A percentile compares a stretch with the other conserved stretches of the same genome.
These are phyloP conservation scores for Drosophila quasianomalipes DNA, from an alignment of 2,888 invertebrate genomes.

Conservation along the genomic window DNA sequence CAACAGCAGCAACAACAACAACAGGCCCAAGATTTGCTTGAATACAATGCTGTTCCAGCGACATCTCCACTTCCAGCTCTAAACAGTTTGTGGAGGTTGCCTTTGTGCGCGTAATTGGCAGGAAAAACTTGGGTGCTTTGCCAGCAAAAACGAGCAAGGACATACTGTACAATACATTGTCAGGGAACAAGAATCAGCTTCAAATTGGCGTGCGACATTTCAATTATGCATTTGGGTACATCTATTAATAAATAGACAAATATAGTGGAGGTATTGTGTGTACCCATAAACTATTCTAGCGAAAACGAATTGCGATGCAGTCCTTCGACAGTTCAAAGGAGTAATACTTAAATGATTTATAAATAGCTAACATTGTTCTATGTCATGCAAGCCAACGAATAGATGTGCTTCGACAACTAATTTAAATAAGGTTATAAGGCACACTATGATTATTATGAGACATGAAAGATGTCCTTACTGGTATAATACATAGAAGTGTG, in stretches of 20 bases:
- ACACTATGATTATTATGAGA: not conserved
- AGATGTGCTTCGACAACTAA: not conserved
- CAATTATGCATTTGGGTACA: not conserved
- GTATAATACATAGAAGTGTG: not conserved
- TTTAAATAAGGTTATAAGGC: not conserved
- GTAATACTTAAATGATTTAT: not conserved
- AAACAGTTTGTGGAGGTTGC: constrained; percentile 18
- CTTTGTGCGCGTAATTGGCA: constrained; percentile 68
- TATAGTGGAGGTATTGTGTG: not conserved
- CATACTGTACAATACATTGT: constrained; percentile 2
- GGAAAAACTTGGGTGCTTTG: constrained; percentile 35
- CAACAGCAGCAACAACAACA: not conserved
- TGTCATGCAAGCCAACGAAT: not conserved
- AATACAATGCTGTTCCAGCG: constrained; percentile 34
- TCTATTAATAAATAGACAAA: not conserved
- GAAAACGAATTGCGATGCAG: not conserved
- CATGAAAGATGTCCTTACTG: not conserved
- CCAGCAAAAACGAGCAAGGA: constrained; percentile 9
- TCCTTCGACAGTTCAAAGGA: not conserved
- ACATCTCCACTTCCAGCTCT: constrained; percentile 5
- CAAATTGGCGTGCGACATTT: not conserved
- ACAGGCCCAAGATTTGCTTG: constrained; percentile 9
- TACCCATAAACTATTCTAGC: not conserved
- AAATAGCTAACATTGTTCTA: not conserved
- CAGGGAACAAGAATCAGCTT: constrained; percentile 10